Conservation (phyloP, 2,113 vertebrate genomes). For the Rhinopomastus cyanomelas region DNA sequence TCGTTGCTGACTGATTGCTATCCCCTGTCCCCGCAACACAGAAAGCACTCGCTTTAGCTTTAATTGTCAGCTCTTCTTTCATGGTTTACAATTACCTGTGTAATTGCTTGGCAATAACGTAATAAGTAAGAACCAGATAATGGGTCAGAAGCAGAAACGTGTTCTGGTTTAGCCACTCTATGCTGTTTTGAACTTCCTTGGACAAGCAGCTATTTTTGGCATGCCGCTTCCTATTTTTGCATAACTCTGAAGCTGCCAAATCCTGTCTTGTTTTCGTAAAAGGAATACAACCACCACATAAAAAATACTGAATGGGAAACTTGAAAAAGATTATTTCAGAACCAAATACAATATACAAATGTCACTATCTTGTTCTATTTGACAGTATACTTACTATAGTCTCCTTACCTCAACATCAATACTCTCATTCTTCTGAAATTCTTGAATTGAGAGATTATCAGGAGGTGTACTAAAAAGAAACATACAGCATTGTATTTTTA, state of each 20-base stretch:
- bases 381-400: neutral
- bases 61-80: neutral
- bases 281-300: neutral
- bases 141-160: neutral
- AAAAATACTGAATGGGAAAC: neutral
- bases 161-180: neutral
- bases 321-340: neutral
- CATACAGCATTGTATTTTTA: neutral
- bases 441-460: constrained; percentile 98
- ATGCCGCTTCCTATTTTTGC: neutral
- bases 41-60: neutral
- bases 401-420: constrained; percentile 93
- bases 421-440: constrained; percentile 97
- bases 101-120: neutral
- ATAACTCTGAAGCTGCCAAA: neutral
- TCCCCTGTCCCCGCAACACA: neutral
- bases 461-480: constrained; percentile 86
- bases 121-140: neutral
- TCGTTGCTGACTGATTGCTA: neutral
- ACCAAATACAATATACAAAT: neutral
- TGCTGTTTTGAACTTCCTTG: neutral
- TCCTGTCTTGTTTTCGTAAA: neutral
- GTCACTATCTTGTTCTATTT: neutral
- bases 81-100: neutral
- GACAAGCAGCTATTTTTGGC: neutral